phyloP scores from a whole-genome alignment of 2,797 vertebrate genomes.

The Catamblyrhynchus diadema region DNA sequence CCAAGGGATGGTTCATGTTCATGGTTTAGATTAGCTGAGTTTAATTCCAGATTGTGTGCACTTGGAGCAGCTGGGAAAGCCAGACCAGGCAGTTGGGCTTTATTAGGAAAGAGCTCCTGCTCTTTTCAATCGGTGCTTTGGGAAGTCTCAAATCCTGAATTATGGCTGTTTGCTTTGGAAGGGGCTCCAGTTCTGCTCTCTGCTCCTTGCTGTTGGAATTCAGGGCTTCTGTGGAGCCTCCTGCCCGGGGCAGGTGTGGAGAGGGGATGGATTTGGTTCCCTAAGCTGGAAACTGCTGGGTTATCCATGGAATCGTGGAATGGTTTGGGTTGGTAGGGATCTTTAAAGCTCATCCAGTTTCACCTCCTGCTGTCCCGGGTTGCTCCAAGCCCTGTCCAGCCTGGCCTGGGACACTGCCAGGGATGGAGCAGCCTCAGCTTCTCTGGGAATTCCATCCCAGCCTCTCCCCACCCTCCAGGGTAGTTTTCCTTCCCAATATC shows the following conservation, averaged over 20 bases:
- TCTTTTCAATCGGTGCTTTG: constrained; percentile 4
- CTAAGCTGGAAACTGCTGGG: background rate
- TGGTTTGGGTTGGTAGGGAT: background rate
- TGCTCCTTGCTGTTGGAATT: background rate
- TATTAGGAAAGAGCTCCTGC: constrained; percentile 20
- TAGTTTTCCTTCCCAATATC: background rate
- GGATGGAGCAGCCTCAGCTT: background rate
- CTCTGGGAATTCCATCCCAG: background rate
- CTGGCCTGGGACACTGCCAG: background rate
- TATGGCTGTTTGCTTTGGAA: constrained; percentile 45
- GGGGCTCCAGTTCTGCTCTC: background rate
- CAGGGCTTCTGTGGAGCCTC: background rate
- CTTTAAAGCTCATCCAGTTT: background rate
- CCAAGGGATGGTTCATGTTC: constrained; percentile 29
- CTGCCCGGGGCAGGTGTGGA: background rate
- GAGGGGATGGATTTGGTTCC: background rate
- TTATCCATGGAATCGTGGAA: background rate
- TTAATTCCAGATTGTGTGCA: constrained; percentile 31
- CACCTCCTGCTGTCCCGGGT: rapidly evolving
- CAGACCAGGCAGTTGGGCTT: constrained; percentile 48
- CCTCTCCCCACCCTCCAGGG: background rate
- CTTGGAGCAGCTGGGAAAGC: constrained; percentile 61
- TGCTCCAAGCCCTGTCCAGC: rapidly evolving
- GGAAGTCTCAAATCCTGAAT: background rate
- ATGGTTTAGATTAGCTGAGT: constrained; percentile 41